Base-by-base conservation (phyloP, 2,888 invertebrate genomes). In the Onthophagus sagittarius region DNA sequence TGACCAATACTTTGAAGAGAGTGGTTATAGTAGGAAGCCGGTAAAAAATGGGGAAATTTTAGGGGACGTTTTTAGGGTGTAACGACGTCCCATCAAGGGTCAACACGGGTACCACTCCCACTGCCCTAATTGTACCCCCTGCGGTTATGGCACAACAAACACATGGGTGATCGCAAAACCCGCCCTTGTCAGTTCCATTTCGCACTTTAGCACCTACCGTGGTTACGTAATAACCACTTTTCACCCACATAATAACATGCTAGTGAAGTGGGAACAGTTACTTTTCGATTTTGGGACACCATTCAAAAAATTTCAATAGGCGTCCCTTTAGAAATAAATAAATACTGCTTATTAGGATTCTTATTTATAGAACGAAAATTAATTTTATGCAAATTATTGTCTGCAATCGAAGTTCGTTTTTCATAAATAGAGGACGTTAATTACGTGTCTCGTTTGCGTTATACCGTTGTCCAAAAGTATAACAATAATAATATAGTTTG, bases 121-220 rank as follows among this genome's bases (percentile, higher is more conserved):
- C 78, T 72, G 76, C 73, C 74, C 77, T 77, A 79, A 78, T 79
- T 77, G 77, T 73, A 72, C 78, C 79, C 78, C 79, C 77, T 77
- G 74, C 70, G 75, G 77, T 75, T 73, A 72, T 72, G 39, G 23
- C 71, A 70, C 73, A 71, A 71, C 67, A 69, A 53, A 71, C 73
- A 73, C 69, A 71, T 63, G 62, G 73, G 71, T 71, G 72, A 71
- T 71, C 73, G 69, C 62, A 71, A 39, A 39, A 71, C 65, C 64
- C 77, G 71, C 76, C 73, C 72, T 69, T 74, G 76, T 71, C 74
- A 72, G 67, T 73, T 75, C 70, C 76, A 75, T 71, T 74, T 74
- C 69, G 72, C 75, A 76, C 75, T 74, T 75, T 73, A 72, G 70
- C 72, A 70, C 77, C 77, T 75, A 76, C 76, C 77, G 77, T 76